These are phyloP conservation scores for Rhizoglyphus robini DNA, from an alignment of 1,140 invertebrate species.

Conservation along the genomic window DNA sequence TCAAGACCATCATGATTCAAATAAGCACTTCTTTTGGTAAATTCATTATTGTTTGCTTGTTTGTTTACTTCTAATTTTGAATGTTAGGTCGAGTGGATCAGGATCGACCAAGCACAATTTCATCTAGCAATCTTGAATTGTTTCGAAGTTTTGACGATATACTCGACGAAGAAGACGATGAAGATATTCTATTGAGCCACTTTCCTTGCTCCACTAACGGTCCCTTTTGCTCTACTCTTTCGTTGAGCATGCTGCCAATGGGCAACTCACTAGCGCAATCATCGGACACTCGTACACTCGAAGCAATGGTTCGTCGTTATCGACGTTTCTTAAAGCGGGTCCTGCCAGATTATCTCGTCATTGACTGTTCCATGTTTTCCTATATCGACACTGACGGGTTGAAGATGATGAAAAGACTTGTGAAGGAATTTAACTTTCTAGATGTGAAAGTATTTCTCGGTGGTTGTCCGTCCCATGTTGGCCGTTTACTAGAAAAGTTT, in stretches of 20 bases:
- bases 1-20: not conserved
- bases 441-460: slow-evolving; percentile 16
- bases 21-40: not conserved
- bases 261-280: no score
- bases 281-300: no score
- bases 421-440: slow-evolving; percentile 6
- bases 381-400: slow-evolving; percentile 20
- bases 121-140: no score
- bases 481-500: not conserved
- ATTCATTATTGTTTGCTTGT: not conserved
- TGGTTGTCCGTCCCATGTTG: slow-evolving; percentile 15
- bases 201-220: no score
- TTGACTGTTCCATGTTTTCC: slow-evolving; percentile 22
- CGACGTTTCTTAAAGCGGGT: not conserved
- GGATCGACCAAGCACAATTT: no score
- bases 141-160: no score
- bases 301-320: not conserved
- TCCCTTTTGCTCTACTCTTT: no score
- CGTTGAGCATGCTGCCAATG: no score
- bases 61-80: no score
- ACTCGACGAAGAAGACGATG: no score
- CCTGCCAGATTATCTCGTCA: slow-evolving; percentile 14
- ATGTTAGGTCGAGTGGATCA: no score
- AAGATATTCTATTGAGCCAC: no score
- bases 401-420: not conserved